Evolutionary conservation across 1,140 invertebrate genomes (phyloP), one percentile per base, ranked within the genome.

Genomic region (Aphis craccivora): DNA sequence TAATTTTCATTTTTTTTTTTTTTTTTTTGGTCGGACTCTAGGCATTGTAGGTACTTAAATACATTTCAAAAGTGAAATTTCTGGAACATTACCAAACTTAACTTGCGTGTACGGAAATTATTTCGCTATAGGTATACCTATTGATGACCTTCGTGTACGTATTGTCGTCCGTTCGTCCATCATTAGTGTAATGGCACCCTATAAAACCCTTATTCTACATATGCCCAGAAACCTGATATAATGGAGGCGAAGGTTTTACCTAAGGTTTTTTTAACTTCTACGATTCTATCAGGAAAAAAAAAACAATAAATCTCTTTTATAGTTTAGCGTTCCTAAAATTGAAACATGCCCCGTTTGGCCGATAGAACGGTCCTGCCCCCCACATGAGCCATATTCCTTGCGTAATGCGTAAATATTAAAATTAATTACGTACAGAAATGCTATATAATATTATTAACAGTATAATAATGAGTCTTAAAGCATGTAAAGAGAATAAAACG

Each of bases 31-130:
- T n/a, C 30, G 1, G 4, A 76, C n/a, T 76, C 14, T 76, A 18
- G 30, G 1, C n/a, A 76, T 76, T 76, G 14, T 40, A 40, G 37
- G 37, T 76, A n/a, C 14, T 76, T 76, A n/a, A n/a, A n/a, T n/a
- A 76, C 60, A n/a, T 76, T 76, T 76, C 60, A 76, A 76, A 76
- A 76, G 60, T n/a, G n/a, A 76, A 76, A 76, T 76, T 76, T 76
- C 30, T 76, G 60, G 30, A 76, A 76, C n/a, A 76, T 76, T n/a
- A n/a, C 60, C 60, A 76, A 76, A 3, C 60, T 5, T n/a, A 76
- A 67, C 25, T 67, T 67, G 30, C 11, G 7, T 9, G 55, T 30
- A 67, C 1, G 25, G 23, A 67, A 14, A 76, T n/a, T 18, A 76
- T 76, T 76, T n/a, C 30, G 30, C 14, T 76, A 14, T 40, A n/a